Conservation (phyloP, 1,140 invertebrate species). For the Drosophila lowei region DNA sequence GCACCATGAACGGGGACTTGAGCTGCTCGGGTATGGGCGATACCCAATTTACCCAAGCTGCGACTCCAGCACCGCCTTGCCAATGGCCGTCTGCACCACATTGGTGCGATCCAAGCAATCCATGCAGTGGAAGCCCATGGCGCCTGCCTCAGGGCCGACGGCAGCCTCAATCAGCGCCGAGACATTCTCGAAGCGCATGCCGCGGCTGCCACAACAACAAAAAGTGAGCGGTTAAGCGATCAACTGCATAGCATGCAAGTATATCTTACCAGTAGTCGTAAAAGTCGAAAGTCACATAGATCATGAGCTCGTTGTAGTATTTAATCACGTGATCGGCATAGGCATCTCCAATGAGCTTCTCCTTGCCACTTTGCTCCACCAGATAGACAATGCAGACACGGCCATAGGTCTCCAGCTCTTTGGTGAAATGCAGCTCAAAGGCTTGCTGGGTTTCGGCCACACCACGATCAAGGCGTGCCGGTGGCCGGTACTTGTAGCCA, state of each 20-base stretch:
- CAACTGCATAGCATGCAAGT: too few species aligned
- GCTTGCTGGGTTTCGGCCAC: constrained; percentile 93
- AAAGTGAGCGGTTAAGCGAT: background rate
- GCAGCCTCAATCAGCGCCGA: constrained; percentile 92
- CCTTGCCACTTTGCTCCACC: constrained; percentile 96
- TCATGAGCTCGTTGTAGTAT: constrained; percentile 91
- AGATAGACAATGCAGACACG: constrained; percentile 94
- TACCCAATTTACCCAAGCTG: constrained; percentile 96
- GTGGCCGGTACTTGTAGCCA: constrained; percentile 97
- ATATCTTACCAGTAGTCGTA: constrained; percentile 97
- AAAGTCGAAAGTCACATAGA: constrained; percentile 98
- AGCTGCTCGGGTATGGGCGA: constrained; percentile 89
- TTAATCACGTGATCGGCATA: constrained; percentile 94
- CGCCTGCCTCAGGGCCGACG: constrained; percentile 90
- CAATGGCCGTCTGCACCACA: constrained; percentile 96
- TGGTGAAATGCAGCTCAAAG: constrained; percentile 95
- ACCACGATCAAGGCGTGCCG: constrained; percentile 93
- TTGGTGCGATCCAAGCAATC: constrained; percentile 99
- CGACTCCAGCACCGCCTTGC: constrained; percentile 94
- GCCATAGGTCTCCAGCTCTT: constrained; percentile 91
- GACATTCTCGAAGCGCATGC: constrained; percentile 99
- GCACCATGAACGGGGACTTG: constrained; percentile 89
- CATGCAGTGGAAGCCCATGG: constrained; percentile 97
- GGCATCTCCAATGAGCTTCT: constrained; percentile 95
- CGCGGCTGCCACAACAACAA: constrained; percentile 86